These are phyloP conservation scores for Odontocolon sp. DNA, from an alignment of 2,888 invertebrate species.

Conservation along the genomic window DNA sequence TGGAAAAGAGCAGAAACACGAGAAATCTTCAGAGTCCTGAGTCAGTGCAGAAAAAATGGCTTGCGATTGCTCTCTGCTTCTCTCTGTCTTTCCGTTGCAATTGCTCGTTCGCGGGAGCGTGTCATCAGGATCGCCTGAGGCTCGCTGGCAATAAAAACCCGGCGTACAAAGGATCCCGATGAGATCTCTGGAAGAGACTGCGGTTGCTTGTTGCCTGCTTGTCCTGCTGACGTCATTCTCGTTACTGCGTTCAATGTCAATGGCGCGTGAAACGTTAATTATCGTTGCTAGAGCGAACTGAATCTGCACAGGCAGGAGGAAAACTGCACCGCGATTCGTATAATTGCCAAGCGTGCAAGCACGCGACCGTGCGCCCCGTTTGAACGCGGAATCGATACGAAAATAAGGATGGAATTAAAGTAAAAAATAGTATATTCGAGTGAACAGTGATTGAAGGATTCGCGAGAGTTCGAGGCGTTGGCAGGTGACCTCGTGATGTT, in stretches of 20 bases:
- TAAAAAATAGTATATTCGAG: slow-evolving; percentile 27
- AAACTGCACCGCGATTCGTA: slow-evolving; percentile 35
- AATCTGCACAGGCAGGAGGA: not conserved
- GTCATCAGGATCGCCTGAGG: slow-evolving; percentile 49
- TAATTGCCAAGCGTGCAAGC: slow-evolving; percentile 39
- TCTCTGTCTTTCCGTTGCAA: slow-evolving; percentile 22
- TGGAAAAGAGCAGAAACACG: slow-evolving; percentile 18
- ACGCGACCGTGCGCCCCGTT: not conserved
- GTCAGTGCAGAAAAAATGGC: not conserved
- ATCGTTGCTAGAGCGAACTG: slow-evolving; percentile 29
- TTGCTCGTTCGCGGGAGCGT: slow-evolving; percentile 21
- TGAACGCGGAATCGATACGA: slow-evolving; percentile 34
- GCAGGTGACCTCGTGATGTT: slow-evolving; percentile 51
- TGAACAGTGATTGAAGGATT: slow-evolving; percentile 37
- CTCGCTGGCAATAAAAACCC: slow-evolving; percentile 44
- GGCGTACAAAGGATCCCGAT: slow-evolving; percentile 54
- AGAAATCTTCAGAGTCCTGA: slow-evolving; percentile 3
- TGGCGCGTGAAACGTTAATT: slow-evolving; percentile 62
- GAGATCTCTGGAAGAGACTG: slow-evolving; percentile 5
- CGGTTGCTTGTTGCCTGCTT: not conserved
- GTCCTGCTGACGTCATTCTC: slow-evolving; percentile 61
- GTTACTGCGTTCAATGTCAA: slow-evolving; percentile 63
- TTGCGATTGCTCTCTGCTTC: not conserved
- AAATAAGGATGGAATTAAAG: slow-evolving; percentile 28
- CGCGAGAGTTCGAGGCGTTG: slow-evolving; percentile 57